Evolutionary conservation across 2,888 invertebrate genomes (phyloP), one percentile per base, ranked within the genome.

Genomic region (Lamellibrachia columna): DNA sequence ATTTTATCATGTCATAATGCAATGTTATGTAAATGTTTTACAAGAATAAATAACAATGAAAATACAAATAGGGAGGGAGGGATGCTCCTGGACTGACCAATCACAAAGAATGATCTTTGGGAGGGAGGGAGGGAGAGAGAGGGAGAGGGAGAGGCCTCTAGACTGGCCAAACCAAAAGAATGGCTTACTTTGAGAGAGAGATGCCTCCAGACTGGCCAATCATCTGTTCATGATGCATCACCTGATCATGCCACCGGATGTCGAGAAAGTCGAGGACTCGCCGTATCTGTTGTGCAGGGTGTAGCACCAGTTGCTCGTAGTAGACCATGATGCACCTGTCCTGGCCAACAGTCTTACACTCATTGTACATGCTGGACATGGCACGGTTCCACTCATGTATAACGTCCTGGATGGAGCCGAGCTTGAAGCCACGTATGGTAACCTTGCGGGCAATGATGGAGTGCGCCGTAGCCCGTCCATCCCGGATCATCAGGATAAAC

Each of bases 351-450:
- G 52, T 90, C 92, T 52, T 52, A 97, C 99, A 99, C 97, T 99
- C 99, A 95, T 98, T 97, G 97, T 98, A 98, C 99, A 99, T 99
- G 93, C 98, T 97, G 96, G 98, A 98, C 95, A 98, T 98, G 92
- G 99, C 99, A 96, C 98, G 98, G 97, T 99, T 99, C 99, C 99
- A 99, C 97, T 99, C 99, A 95, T 97, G 98, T 97, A 99, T 97
- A 97, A 99, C 99, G 97, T 99, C n/a, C 75, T 75, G 75, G 2
- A 75, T 22, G 75, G 75, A 75, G 75, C n/a, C 75, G 22, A 75
- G 75, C n/a, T 75, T 75, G 75, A 75, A 75, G 15, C 75, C 75
- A 22, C 75, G 75, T 75, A 75, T 75, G 11, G 75, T 75, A 3
- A 75, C 75, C 75, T 75, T 75, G 11, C 75, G 75, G 15, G 75